Base-by-base conservation (phyloP, 1,140 invertebrate genomes). In the Antheraea pernyi region DNA sequence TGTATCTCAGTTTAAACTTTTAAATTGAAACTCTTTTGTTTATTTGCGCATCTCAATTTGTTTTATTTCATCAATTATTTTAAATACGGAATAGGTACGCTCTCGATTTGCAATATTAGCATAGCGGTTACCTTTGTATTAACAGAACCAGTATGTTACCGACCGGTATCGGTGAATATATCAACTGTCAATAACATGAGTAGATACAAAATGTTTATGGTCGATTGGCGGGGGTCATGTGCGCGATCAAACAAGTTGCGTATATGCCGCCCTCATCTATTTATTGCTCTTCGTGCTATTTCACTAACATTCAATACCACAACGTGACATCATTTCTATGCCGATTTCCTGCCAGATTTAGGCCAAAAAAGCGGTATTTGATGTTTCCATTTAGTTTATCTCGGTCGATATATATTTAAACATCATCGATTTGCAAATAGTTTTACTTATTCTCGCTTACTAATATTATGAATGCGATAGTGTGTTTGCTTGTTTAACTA, bases 191-290 rank as follows among this genome's bases (percentile, higher is more conserved):
- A 67, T 67, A 67, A 59, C 39, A 46, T 65, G 13, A n/a, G 53
- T 16, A 59, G 10, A 22, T 61, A 30, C 22, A 13, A 59, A 53
- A 39, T 66, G 11, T 59, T 19, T 67, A 53, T 53, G 65, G 65
- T 67, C 13, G 11, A 13, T 81, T 73, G 76, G 75, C 68, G 67
- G 70, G 67, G 67, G 76, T 71, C 72, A 69, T 65, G 71, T 71
- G 73, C 71, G 66, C 66, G 53, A 75, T 74, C 64, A 63, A 69
- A 69, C 60, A 68, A 69, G 46, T 65, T 65, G 63, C 42, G 71
- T 75, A 77, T 76, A 77, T 73, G 72, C 67, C 46, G 68, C 53
- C 65, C 59, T 59, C 36, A 53, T 63, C 58, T 64, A 67, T 78
- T 76, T 70, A 76, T 73, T 70, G 60, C 65, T 72, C 18, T 65